Base-by-base conservation (phyloP, 37 sponge, comb jelly and placozoan genomes). In the Hormiphora californensis region DNA sequence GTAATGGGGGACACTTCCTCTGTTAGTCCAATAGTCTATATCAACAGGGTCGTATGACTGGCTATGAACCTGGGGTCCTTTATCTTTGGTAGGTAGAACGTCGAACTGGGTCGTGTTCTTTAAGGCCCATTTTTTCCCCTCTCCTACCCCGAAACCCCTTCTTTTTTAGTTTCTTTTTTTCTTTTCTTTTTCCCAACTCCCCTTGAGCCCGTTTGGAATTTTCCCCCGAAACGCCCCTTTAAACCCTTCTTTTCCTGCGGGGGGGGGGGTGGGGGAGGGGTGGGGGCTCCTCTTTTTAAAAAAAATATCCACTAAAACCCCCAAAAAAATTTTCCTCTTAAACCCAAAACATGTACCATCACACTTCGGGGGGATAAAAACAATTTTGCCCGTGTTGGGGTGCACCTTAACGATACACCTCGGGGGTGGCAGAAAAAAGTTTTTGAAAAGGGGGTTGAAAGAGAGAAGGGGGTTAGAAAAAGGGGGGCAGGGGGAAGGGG, bases 21-120 rank as follows among this genome's bases (percentile, higher is more conserved):
- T 30, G 61, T 57, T 57, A n/a, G n/a, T n/a, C 61, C 61, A 57
- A 30, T 57, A 57, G 61, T 57, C 61, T 23, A 57, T 57, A 57
- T 57, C 61, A 30, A 28, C 3, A 21, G 61, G 61, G 30, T 57
- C 30, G 27, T 57, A 57, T 28, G 30, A 23, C 27, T 57, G 61
- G n/a, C 3, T 30, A 5, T 19, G n/a, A 28, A 57, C 61, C 61
- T 57, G 61, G 23, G 61, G 61, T 57, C 3, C 61, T 15, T 57
- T 23, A 15, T 57, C 61, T 30, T 15, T 5, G 61, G 61, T 57
- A 28, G 61, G 61, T 15, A 57, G n/a, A 23, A 57, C 61, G 30
- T 57, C 61, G 27, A 57, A 57, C n/a, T 57, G n/a, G n/a, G n/a
- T n/a, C n/a, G n/a, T n/a, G n/a, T n/a, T n/a, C n/a, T n/a, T n/a